Percentiles rank a stretch among this genome's conserved stretches.
phyloP scores from a whole-genome alignment of 2,888 invertebrate genomes.

The Machimus rusticus region DNA sequence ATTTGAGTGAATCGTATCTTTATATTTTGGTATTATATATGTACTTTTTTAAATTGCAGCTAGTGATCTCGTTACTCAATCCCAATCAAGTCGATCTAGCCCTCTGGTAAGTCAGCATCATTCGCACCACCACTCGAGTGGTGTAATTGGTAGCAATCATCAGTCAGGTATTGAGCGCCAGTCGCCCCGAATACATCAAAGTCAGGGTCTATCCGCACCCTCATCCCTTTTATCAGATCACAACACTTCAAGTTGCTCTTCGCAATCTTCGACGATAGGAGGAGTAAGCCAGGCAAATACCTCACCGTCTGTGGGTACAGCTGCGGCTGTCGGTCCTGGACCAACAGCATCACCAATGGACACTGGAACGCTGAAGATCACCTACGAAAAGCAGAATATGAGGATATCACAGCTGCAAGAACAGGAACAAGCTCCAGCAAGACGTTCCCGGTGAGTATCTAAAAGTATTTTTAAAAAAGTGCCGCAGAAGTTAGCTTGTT shows the following conservation, averaged over 20 bases:
- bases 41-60: not conserved
- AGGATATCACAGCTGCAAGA: conserved; percentile 63
- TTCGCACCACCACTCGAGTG: conserved; percentile 43
- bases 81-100: conserved; percentile 45
- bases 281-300: conserved; percentile 34
- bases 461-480: not conserved
- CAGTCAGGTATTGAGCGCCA: conserved; percentile 50
- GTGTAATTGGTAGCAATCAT: conserved; percentile 16
- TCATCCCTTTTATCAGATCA: conserved; percentile 19
- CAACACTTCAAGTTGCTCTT: conserved; percentile 14
- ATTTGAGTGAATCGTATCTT: not conserved
- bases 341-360: conserved; percentile 56
- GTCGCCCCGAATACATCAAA: conserved; percentile 52
- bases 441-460: conserved; percentile 66
- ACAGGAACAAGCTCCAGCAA: conserved; percentile 64
- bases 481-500: not conserved
- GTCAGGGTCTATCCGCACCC: conserved; percentile 49
- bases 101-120: conserved; percentile 59
- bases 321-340: conserved; percentile 53
- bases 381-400: conserved; percentile 65
- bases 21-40: not conserved
- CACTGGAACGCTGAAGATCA: conserved; percentile 63
- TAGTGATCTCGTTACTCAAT: conserved; percentile 39
- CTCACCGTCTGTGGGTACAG: conserved; percentile 49
- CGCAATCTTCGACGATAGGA: conserved; percentile 18